A percentile compares a stretch with the other conserved stretches of the same genome.
Evolutionary conservation across 2,113 vertebrate genomes (phyloP).

Genomic region (Tyto alba): DNA sequence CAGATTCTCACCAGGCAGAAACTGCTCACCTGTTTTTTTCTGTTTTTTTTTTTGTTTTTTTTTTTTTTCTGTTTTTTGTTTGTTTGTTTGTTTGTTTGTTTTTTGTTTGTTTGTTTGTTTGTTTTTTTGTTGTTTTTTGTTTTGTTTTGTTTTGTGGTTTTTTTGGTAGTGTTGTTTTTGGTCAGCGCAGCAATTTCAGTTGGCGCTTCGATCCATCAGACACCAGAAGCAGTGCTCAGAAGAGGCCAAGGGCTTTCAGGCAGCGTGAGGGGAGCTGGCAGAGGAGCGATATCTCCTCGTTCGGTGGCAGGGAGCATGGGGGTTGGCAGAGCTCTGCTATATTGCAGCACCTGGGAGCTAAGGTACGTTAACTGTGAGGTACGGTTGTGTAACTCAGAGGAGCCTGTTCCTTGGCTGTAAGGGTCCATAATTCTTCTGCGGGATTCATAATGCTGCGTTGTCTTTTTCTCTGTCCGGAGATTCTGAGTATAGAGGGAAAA

Average conservation of each 20-base stretch:
- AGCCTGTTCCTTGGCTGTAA: background rate
- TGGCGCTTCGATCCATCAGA: background rate
- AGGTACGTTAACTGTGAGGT: background rate
- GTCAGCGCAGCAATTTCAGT: background rate
- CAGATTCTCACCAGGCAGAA: background rate
- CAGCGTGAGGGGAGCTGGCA: background rate
- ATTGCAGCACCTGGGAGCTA: background rate
- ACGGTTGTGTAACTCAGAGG: background rate
- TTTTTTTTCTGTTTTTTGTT: too few species aligned
- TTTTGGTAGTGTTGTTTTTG: background rate
- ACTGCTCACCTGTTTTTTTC: background rate
- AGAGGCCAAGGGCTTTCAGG: fast-evolving
- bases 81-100: too few species aligned
- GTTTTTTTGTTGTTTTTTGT: too few species aligned
- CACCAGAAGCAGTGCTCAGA: background rate
- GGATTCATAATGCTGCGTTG: background rate
- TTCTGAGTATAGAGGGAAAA: background rate
- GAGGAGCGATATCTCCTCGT: background rate
- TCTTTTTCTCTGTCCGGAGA: background rate
- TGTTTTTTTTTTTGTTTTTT: too few species aligned
- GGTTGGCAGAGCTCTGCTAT: background rate
- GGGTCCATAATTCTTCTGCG: background rate
- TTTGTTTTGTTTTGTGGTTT: too few species aligned
- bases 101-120: too few species aligned
- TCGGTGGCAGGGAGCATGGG: background rate